Conservation (phyloP, 2,113 vertebrate species). For the Vulpes vulpes region DNA sequence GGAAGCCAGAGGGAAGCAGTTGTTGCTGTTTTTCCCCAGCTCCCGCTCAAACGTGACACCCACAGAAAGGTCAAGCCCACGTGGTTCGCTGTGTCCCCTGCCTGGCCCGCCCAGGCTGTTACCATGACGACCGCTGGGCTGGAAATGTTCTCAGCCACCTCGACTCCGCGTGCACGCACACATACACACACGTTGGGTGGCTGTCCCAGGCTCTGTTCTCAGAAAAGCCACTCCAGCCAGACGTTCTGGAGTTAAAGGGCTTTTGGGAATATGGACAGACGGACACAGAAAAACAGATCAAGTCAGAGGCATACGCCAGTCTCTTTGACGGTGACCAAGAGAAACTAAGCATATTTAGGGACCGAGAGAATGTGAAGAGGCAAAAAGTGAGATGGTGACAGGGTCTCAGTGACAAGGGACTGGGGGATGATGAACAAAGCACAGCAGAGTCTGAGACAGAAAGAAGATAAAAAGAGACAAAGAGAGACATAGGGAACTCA, state of each 20-base stretch:
- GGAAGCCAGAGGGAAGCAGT: constrained; percentile 44
- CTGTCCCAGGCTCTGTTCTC: constrained; percentile 45
- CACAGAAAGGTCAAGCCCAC: constrained; percentile 78
- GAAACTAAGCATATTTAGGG: background rate
- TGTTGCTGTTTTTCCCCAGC: constrained; percentile 55
- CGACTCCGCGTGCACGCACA: background rate
- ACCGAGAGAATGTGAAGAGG: background rate
- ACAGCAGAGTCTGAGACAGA: background rate
- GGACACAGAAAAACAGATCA: background rate
- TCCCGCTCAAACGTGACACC: constrained; percentile 72
- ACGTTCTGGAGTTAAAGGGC: background rate
- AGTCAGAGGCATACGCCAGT: background rate
- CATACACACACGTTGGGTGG: background rate
- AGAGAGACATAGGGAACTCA: background rate
- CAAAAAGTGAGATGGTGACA: background rate
- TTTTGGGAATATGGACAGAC: background rate
- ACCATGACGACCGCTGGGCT: constrained; percentile 73
- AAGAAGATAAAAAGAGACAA: constrained; percentile 27
- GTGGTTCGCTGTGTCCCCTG: constrained; percentile 42
- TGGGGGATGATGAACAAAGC: background rate
- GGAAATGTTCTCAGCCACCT: constrained; percentile 65
- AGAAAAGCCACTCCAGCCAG: constrained; percentile 51
- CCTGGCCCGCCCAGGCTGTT: constrained; percentile 74
- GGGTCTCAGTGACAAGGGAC: background rate
- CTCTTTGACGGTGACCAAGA: background rate